phyloP scores from a whole-genome alignment of 2,113 vertebrate genomes.

The Heliornis fulica region DNA sequence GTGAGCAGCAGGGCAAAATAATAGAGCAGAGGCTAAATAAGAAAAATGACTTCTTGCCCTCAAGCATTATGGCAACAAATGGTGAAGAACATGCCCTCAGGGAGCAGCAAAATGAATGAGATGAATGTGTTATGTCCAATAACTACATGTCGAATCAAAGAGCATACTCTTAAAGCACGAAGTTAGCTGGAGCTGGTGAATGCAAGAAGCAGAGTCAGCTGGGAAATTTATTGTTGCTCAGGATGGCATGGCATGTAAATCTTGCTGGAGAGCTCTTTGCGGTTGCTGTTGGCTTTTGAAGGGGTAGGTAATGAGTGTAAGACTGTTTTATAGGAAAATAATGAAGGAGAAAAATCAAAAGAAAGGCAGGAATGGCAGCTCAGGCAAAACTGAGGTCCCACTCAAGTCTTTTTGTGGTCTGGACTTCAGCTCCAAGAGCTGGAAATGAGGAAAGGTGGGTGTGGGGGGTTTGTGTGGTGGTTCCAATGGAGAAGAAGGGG shows the following conservation, averaged over 20 bases:
- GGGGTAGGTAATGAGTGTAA: not conserved
- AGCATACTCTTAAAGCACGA: not conserved
- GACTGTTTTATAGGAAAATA: not conserved
- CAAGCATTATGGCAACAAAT: conserved; percentile 55
- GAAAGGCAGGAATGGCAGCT: not conserved
- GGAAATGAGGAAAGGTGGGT: not conserved
- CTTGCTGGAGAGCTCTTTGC: not conserved
- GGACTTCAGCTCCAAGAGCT: not conserved
- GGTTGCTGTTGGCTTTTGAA: not conserved
- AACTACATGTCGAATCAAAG: not conserved
- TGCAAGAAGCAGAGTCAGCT: not conserved
- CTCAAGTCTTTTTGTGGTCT: not conserved
- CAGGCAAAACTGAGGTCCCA: not conserved
- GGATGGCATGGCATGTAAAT: not conserved
- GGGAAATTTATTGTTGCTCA: not conserved
- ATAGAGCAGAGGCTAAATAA: conserved; percentile 40
- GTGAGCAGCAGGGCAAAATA: not conserved
- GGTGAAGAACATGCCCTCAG: conserved; percentile 31
- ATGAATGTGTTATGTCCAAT: conserved; percentile 56
- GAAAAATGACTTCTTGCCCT: conserved; percentile 51
- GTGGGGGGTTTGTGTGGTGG: too few species aligned
- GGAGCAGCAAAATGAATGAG: not conserved
- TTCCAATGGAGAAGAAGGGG: not conserved
- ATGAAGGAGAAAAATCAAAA: not conserved
- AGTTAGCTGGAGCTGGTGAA: not conserved